Conservation (phyloP, 2,888 invertebrate species). For the Psylliodes chrysocephalus region DNA sequence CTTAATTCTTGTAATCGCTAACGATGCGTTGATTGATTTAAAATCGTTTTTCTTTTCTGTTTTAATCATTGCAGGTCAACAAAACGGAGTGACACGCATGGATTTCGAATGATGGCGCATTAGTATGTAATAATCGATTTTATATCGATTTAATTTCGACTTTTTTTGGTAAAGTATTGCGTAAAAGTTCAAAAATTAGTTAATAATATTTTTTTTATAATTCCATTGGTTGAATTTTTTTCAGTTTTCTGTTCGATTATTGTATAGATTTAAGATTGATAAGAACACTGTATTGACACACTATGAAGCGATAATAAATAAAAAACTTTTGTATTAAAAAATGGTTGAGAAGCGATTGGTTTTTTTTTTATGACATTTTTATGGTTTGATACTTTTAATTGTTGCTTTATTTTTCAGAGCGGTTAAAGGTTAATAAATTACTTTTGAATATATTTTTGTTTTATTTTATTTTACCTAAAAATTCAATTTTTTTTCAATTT, state of each 20-base stretch:
- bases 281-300: conserved; percentile 45
- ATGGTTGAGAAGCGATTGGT: conserved; percentile 47
- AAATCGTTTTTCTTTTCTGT: no score
- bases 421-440: neutral
- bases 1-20: no score
- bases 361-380: neutral
- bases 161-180: conserved; percentile 43
- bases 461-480: no score
- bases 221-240: no score
- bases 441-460: neutral
- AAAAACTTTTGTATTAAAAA: conserved; percentile 6
- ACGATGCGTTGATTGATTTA: no score
- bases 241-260: no score
- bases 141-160: neutral
- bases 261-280: conserved; percentile 39
- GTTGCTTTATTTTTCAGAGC: conserved; percentile 1
- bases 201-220: conserved; percentile 21
- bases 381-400: no score
- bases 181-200: no score
- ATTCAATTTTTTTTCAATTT: no score
- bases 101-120: conserved; percentile 50
- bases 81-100: conserved; percentile 48
- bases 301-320: conserved; percentile 20
- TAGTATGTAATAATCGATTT: no score
- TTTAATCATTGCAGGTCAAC: conserved; percentile 43